Percentiles rank a stretch among this genome's conserved stretches.
phyloP scores from a whole-genome alignment of 2,113 vertebrate species.

The Tonatia bakeri region DNA sequence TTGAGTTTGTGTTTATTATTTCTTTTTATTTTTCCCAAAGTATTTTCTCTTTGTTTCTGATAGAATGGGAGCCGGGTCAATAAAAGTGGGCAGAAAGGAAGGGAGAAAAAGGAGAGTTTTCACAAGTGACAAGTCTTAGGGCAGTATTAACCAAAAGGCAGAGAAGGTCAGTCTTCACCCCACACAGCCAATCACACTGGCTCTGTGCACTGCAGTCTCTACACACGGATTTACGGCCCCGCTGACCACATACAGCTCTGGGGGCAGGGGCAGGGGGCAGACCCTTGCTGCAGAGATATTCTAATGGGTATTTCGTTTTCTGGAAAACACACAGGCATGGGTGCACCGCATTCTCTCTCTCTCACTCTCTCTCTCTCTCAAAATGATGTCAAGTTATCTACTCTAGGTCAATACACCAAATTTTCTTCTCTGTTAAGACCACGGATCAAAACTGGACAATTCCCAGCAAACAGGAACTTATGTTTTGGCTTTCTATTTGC shows the following conservation, averaged over 20 bases:
- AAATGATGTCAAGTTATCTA: background rate
- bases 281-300: background rate
- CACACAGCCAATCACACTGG: accelerated
- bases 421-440: background rate
- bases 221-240: background rate
- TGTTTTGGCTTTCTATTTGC: background rate
- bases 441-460: background rate
- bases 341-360: background rate
- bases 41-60: background rate
- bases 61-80: background rate
- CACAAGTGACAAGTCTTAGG: background rate
- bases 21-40: background rate
- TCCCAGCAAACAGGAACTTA: background rate
- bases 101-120: too few relatives aligned
- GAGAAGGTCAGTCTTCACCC: background rate
- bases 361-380: background rate
- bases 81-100: background rate
- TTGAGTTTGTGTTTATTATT: background rate
- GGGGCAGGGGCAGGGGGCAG: too few relatives aligned
- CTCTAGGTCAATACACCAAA: background rate
- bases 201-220: background rate
- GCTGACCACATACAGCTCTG: background rate
- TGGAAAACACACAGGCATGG: background rate
- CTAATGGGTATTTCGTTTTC: background rate
- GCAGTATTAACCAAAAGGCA: background rate